These are phyloP conservation scores for Brachypteracias leptosomus DNA, from an alignment of 2,113 vertebrate genomes.

Conservation along the genomic window DNA sequence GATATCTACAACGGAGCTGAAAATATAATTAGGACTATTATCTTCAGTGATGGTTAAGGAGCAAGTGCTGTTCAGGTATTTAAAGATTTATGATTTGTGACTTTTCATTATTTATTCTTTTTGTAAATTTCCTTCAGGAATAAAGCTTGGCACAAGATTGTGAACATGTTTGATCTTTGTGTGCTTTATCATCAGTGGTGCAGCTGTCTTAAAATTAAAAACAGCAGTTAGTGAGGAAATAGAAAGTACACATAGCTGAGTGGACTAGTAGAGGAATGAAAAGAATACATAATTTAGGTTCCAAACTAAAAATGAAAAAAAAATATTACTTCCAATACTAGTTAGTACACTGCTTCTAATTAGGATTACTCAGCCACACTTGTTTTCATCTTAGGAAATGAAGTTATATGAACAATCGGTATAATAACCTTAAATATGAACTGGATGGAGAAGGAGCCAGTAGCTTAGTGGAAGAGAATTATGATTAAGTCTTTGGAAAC, in stretches of 20 bases:
- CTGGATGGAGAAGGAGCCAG: neutral
- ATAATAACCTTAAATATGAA: neutral
- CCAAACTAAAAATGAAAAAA: neutral
- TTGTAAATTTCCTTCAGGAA: neutral
- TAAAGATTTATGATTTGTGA: constrained; percentile 23
- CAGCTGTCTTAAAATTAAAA: constrained; percentile 37
- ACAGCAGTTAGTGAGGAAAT: constrained; percentile 23
- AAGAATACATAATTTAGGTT: neutral
- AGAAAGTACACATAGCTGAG: neutral
- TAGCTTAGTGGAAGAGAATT: neutral
- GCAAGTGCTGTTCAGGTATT: neutral
- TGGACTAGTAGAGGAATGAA: neutral
- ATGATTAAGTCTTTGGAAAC: neutral
- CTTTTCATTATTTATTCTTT: constrained; percentile 51
- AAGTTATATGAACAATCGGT: neutral
- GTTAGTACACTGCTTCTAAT: neutral
- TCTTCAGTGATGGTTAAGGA: neutral
- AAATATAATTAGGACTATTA: neutral
- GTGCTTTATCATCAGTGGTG: constrained; percentile 1
- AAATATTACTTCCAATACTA: neutral
- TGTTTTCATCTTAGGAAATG: neutral
- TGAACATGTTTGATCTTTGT: constrained; percentile 9
- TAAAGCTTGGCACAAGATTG: neutral
- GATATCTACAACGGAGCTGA: neutral
- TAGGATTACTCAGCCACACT: neutral